Evolutionary conservation across 2,888 invertebrate genomes (phyloP).

Genomic region (Caenorhabditis sp.): DNA sequence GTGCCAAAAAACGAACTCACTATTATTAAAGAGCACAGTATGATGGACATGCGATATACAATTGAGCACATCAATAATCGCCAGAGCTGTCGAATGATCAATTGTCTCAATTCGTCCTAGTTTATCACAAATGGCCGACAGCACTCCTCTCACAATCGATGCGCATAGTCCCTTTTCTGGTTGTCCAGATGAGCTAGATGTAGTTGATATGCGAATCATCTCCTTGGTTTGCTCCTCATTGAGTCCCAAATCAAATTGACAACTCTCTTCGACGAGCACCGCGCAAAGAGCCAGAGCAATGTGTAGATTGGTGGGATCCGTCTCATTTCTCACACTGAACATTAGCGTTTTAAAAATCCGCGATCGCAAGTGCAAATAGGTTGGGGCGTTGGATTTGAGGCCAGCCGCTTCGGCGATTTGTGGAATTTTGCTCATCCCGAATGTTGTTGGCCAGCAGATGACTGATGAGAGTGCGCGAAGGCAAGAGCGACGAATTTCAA

Average conservation of each 20-base stretch:
- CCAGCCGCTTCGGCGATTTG: slow-evolving; percentile 44
- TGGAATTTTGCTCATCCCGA: slow-evolving; percentile 74
- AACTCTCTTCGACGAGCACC: slow-evolving; percentile 58
- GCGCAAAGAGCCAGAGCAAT: slow-evolving; percentile 77
- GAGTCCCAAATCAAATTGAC: slow-evolving; percentile 54
- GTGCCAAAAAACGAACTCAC: slow-evolving; percentile 46
- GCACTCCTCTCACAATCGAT: slow-evolving; percentile 64
- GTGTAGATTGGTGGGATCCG: slow-evolving; percentile 85
- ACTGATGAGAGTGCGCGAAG: slow-evolving; percentile 90
- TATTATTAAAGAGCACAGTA: slow-evolving; percentile 61
- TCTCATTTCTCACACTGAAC: slow-evolving; percentile 84
- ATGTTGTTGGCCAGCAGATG: slow-evolving; percentile 90
- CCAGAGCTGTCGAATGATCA: slow-evolving; percentile 55
- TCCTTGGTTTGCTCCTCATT: slow-evolving; percentile 53
- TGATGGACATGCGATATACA: slow-evolving; percentile 61
- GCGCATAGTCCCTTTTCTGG: slow-evolving; percentile 57
- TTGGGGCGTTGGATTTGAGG: slow-evolving; percentile 50
- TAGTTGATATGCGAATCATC: slow-evolving; percentile 45
- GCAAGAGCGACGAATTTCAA: slow-evolving; percentile 84
- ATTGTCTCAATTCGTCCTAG: slow-evolving; percentile 59
- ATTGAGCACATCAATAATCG: slow-evolving; percentile 67
- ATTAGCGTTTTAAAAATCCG: slow-evolving; percentile 80
- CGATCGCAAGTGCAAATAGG: slow-evolving; percentile 78
- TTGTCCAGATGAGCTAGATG: slow-evolving; percentile 37
- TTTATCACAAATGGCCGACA: slow-evolving; percentile 68